Conservation (phyloP, 2,113 vertebrate genomes). For the Austrofundulus limnaeus region DNA sequence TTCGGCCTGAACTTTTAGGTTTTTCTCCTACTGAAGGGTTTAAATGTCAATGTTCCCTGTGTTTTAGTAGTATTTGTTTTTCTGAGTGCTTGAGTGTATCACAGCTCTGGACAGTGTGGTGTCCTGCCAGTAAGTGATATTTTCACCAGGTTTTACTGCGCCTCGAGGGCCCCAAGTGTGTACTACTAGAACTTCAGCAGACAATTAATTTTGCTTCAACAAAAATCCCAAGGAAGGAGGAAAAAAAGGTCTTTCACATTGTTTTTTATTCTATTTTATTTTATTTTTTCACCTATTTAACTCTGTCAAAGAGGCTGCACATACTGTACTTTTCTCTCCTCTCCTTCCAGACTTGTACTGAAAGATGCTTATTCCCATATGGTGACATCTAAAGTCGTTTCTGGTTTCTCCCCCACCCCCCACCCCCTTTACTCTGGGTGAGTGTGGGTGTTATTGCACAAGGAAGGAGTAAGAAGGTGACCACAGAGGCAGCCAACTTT, state of each 20-base stretch:
- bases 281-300: constrained; percentile 18
- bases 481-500: constrained; percentile 16
- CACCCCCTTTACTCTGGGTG: constrained; percentile 8
- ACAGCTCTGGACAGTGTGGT: constrained; percentile 26
- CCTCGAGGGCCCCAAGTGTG: constrained; percentile 31
- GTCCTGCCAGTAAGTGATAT: constrained; percentile 43
- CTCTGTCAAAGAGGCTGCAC: constrained; percentile 27
- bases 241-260: background rate
- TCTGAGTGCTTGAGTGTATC: constrained; percentile 28
- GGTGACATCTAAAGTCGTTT: constrained; percentile 13
- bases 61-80: constrained; percentile 41
- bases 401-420: background rate
- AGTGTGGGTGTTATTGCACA: background rate
- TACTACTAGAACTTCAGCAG: constrained; percentile 10
- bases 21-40: background rate
- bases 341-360: constrained; percentile 15
- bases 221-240: constrained; percentile 14
- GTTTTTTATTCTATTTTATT: constrained; percentile 6
- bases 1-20: background rate
- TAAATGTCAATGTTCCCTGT: constrained; percentile 17
- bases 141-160: constrained; percentile 38
- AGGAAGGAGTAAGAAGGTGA: constrained; percentile 19
- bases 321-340: constrained; percentile 15
- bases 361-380: constrained; percentile 39
- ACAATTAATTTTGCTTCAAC: constrained; percentile 39